Evolutionary conservation across 2,888 invertebrate species (phyloP).

Genomic region (Diplolepis rosae): DNA sequence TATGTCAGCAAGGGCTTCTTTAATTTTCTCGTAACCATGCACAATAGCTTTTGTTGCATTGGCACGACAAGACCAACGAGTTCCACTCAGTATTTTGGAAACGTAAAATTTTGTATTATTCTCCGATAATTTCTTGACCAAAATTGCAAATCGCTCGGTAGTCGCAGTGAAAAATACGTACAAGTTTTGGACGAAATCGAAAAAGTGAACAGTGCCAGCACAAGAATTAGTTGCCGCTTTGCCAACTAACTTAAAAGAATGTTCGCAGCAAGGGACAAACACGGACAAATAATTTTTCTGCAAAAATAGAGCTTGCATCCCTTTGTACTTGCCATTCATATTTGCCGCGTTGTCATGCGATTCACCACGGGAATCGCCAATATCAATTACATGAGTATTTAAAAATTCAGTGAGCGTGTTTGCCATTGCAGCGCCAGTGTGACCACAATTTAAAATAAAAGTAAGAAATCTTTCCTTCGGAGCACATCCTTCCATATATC

Average conservation of each 20-base stretch:
- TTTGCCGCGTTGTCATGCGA: conserved; percentile 55
- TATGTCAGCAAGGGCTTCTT: conserved; percentile 44
- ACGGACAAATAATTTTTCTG: conserved; percentile 45
- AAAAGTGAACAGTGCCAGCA: conserved; percentile 48
- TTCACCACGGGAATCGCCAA: conserved; percentile 50
- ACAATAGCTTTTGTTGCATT: conserved; percentile 51
- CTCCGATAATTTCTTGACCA: conserved; percentile 29
- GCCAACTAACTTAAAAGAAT: conserved; percentile 52
- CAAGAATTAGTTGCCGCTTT: conserved; percentile 50
- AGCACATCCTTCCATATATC: conserved; percentile 47
- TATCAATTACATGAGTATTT: conserved; percentile 45
- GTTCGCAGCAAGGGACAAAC: conserved; percentile 47
- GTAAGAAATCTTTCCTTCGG: conserved; percentile 55
- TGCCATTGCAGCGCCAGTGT: conserved; percentile 43
- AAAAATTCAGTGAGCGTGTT: conserved; percentile 48
- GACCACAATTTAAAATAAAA: conserved; percentile 46
- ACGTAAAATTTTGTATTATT: conserved; percentile 37
- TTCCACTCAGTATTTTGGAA: conserved; percentile 43
- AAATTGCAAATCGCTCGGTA: conserved; percentile 37
- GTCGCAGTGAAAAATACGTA: conserved; percentile 48
- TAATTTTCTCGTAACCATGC: conserved; percentile 44
- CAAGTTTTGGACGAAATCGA: conserved; percentile 49
- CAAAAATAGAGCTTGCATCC: conserved; percentile 49
- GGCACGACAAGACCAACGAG: conserved; percentile 49
- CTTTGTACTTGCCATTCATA: conserved; percentile 54